Evolutionary conservation across 2,888 invertebrate genomes (phyloP), one percentile per base, ranked within the genome.

Genomic region (Lasioglossum pauxillum): DNA sequence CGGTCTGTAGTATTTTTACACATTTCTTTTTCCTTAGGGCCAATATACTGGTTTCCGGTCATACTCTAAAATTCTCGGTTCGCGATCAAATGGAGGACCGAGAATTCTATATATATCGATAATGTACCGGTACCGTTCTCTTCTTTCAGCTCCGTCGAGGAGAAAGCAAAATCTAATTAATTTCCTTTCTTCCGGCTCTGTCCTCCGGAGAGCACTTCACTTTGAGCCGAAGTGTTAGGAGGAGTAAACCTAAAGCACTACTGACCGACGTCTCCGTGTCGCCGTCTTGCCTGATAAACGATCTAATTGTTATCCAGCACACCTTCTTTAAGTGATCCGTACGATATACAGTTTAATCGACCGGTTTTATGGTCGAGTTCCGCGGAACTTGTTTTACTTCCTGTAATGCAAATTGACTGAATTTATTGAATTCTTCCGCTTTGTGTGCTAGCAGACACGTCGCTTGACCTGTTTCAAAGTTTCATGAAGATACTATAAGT

Each of bases 101-200:
- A 8, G 41, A 64, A 79, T 75, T 80, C 87, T 71, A 80, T 89
- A 87, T 89, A 87, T 89, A 89, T 78, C 87, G 89, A 89, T 80
- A 84, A 78, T 16, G 44, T 60, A 23, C 31, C 76, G 7, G 38
- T 38, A 64, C 57, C 64, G 23, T 53, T 53, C 49, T 31, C 76
- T 85, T 57, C 69, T 71, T 77, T 67, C 31, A 27, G 75, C 79
- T 46, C 78, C 64, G 71, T 14, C 67, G 71, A 31, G 35, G 23
- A 78, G 75, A 81, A 79, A 75, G 75, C 64, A 73, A 80, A 89
- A 87, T 82, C 80, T 85, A 88, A 85, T 90, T 90, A 90, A 90
- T 90, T 88, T 80, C 79, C 81, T 74, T 80, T 53, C 73, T 60
- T 73, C 72, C 31, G 31, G 19, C 38, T 44, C n/a, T 64, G 16